phyloP scores from a whole-genome alignment of 2,888 invertebrate species.

The Raillietiella orientalis region DNA sequence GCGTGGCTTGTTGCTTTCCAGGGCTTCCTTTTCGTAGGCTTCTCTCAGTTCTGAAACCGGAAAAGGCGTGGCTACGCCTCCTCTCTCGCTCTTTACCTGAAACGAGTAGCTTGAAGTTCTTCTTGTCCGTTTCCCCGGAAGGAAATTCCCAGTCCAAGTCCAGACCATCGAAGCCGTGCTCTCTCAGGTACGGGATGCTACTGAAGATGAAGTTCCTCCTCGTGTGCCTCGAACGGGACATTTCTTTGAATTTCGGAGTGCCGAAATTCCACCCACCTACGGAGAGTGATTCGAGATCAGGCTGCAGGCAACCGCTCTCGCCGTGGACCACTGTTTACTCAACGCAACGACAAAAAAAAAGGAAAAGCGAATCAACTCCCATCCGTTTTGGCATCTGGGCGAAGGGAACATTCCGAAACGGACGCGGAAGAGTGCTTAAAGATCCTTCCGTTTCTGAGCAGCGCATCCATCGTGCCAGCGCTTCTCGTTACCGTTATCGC shows the following conservation, averaged over 20 bases:
- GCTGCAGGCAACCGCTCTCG: no score
- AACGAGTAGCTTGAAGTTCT: conserved; percentile 55
- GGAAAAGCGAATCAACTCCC: not conserved
- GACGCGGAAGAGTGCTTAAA: no score
- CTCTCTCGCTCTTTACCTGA: conserved; percentile 27
- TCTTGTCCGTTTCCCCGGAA: conserved; percentile 66
- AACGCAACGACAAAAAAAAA: conserved; percentile 1
- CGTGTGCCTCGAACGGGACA: conserved; percentile 52
- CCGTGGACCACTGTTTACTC: conserved; percentile 1
- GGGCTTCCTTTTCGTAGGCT: conserved; percentile 75
- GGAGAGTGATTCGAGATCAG: not conserved
- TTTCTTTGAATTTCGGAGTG: conserved; percentile 79
- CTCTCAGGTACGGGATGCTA: conserved; percentile 57
- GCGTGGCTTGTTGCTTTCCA: conserved; percentile 51
- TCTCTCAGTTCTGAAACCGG: conserved; percentile 38
- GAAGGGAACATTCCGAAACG: no score
- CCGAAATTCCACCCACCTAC: conserved; percentile 88
- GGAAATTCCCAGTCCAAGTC: conserved; percentile 82
- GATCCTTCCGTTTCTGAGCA: no score
- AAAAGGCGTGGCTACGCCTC: not conserved
- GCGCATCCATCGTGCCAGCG: no score
- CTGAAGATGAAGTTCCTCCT: conserved; percentile 80
- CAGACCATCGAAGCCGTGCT: conserved; percentile 54
- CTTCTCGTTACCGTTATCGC: no score
- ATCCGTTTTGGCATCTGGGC: no score